Base-by-base conservation (phyloP, 1,140 invertebrate species). In the Magallana gigas region DNA sequence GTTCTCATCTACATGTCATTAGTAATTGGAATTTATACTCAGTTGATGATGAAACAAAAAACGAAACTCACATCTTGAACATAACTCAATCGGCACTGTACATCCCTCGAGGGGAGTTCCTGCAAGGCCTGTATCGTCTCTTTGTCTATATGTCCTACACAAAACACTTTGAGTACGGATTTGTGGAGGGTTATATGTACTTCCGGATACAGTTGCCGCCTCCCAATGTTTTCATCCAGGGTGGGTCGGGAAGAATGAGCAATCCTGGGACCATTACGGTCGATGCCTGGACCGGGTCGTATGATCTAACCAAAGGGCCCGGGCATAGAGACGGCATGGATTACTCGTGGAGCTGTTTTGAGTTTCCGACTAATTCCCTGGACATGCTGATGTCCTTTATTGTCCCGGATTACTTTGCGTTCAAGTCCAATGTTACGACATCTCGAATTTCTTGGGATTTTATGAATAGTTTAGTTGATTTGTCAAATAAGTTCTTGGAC, bases 141-240 rank as follows among this genome's bases (percentile, higher is more conserved):
- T 59, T 56, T 59, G 57, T 87, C 8, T 83, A n/a, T 9, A 60
- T 82, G 18, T 8, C 62, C 56, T 82, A 82, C 23, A 48, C 16
- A 8, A 6, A n/a, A 3, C 14, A 9, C 0, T 87, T 80, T 48
- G 36, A 48, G 7, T 58, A 16, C 8, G 59, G 62, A 7, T 87
- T 59, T n/a, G 76, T 89, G 23, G 85, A 87, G 48, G 88, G 85
- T n/a, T 86, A 68, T 36, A 86, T 89, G 88, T 89, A 62, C 57
- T n/a, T 89, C 16, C 57, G 58, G 64, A 29, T 84, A 14, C 29
- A 56, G 8, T 85, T 86, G 23, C 88, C 88, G 23, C 88, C 88
- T 0, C 88, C 88, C 6, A 60, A 87, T n/a, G 88, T 83, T 0
- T 83, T 81, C 6, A 89, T 89, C 11, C 60, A 84, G 36, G 88